Conservation (phyloP, 1,140 invertebrate species). For the Macrotrachela quadricornifera region DNA sequence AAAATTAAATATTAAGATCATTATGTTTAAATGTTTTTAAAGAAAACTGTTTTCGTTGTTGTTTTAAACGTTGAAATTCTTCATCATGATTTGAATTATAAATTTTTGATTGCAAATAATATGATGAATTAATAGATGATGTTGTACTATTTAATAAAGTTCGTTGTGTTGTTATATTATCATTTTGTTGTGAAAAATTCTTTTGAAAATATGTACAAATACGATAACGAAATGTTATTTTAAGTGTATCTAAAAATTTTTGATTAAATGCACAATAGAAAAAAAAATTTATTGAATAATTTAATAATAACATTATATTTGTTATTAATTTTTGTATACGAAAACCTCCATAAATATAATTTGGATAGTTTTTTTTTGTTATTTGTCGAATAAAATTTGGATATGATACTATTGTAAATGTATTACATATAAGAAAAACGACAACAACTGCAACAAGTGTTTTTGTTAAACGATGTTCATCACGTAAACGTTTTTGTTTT, state of each 20-base stretch:
- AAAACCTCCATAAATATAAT: slow-evolving; percentile 1
- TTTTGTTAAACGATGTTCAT: slow-evolving; percentile 9
- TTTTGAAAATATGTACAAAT: background rate
- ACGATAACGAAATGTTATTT: background rate
- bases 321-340: slow-evolving; percentile 4
- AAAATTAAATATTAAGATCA: no score
- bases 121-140: no score
- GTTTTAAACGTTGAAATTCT: no score
- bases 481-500: background rate
- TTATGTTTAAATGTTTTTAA: no score
- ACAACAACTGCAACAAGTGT: slow-evolving; percentile 10
- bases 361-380: background rate
- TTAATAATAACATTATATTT: slow-evolving; percentile 4
- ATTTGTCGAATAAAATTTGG: background rate
- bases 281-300: slow-evolving; percentile 9
- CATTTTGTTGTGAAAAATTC: no score
- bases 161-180: no score
- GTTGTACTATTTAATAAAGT: no score
- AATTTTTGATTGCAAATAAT: no score
- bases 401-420: slow-evolving; percentile 9
- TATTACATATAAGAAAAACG: slow-evolving; percentile 10
- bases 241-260: slow-evolving; percentile 5
- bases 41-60: no score
- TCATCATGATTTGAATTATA: no score
- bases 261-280: slow-evolving; percentile 7